Conservation (phyloP, 2,888 invertebrate genomes). For the Marronus borbonicus region DNA sequence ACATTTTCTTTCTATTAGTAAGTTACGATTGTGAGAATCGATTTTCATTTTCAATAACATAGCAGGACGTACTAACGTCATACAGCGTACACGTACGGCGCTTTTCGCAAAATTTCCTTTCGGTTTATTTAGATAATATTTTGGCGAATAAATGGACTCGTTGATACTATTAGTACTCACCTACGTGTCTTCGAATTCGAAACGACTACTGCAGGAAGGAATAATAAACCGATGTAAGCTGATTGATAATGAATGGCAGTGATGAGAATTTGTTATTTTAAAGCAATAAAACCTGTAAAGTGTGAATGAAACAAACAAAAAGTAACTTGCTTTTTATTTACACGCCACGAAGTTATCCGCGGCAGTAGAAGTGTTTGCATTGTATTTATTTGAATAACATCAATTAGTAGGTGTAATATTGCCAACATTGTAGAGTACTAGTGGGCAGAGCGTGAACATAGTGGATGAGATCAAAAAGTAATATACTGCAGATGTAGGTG, state of each 20-base stretch:
- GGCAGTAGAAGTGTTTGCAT: background rate
- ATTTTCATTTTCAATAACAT: background rate
- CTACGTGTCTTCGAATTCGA: background rate
- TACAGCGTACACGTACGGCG: background rate
- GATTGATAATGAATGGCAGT: constrained; percentile 21
- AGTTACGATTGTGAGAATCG: background rate
- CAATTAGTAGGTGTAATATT: background rate
- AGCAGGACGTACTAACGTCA: background rate
- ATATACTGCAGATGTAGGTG: background rate
- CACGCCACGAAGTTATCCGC: background rate
- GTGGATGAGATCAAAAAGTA: background rate
- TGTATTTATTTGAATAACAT: background rate
- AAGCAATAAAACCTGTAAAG: constrained; percentile 12
- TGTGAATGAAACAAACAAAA: constrained; percentile 38
- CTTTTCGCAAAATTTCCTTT: constrained; percentile 3
- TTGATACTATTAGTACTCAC: constrained; percentile 13
- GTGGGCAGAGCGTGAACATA: background rate
- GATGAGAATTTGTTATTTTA: constrained; percentile 28
- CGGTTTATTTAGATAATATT: constrained; percentile 31
- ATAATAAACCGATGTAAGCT: constrained; percentile 6
- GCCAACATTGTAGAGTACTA: background rate
- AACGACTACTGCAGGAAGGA: constrained; percentile 6
- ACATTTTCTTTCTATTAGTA: no score
- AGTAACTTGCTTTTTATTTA: background rate
- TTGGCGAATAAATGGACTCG: constrained; percentile 17